Evolutionary conservation across 1,140 invertebrate genomes (phyloP).

Genomic region (Aphaenogaster rudis): DNA sequence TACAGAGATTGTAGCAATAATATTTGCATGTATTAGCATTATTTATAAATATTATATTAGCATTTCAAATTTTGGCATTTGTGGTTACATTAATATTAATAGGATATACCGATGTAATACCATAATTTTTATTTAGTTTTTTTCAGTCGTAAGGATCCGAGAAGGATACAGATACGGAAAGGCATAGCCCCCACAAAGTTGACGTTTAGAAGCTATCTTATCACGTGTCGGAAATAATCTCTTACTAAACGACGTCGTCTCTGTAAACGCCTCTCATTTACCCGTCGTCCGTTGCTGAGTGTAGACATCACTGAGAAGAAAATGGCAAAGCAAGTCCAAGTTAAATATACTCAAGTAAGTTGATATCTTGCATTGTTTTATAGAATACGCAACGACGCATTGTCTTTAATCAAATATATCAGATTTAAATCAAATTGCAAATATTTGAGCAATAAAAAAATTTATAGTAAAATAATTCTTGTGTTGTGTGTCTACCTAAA

Average conservation of each 20-base stretch:
- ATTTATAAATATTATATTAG: neutral
- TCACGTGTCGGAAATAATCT: neutral
- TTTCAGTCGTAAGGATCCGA: neutral
- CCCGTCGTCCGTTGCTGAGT: neutral
- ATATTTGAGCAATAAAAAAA: neutral
- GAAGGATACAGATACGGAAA: neutral
- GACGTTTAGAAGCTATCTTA: neutral
- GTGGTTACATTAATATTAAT: neutral
- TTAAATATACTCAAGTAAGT: constrained; percentile 71
- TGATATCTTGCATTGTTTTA: constrained; percentile 8
- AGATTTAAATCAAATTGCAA: neutral
- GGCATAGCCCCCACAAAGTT: neutral
- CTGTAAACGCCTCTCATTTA: neutral
- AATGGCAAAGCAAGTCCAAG: constrained; percentile 42
- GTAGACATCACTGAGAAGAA: neutral
- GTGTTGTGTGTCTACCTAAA: neutral
- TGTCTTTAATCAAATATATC: neutral
- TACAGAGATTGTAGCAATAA: neutral
- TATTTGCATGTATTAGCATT: neutral
- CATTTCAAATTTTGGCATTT: neutral
- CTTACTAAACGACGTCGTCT: neutral
- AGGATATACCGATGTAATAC: neutral
- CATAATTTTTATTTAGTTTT: neutral
- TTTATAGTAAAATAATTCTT: neutral
- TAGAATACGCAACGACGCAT: neutral